These are phyloP conservation scores for Tinamus guttatus DNA, from an alignment of 2,113 vertebrate genomes.

Conservation along the genomic window DNA sequence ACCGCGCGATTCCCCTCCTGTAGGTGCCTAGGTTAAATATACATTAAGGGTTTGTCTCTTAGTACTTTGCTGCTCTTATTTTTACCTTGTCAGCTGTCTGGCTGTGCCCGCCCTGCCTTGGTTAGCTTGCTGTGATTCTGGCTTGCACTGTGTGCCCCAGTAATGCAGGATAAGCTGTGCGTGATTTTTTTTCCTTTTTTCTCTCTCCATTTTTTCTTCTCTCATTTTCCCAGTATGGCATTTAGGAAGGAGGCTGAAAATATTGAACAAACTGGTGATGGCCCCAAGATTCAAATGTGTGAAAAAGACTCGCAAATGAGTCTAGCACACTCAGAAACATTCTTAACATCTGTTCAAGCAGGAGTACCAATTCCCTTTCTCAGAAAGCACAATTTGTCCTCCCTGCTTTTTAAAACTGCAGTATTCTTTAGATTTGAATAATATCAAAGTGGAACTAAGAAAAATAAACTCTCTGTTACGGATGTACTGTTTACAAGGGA, in stretches of 20 bases:
- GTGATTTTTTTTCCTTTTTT: not conserved
- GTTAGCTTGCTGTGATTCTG: constrained; percentile 17
- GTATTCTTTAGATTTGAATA: constrained; percentile 43
- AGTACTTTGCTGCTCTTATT: constrained; percentile 19
- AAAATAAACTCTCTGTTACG: constrained; percentile 15
- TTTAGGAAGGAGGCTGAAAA: constrained; percentile 65
- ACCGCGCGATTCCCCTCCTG: not conserved
- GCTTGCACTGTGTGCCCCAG: constrained; percentile 8
- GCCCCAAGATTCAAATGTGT: constrained; percentile 59
- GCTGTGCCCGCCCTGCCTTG: not conserved
- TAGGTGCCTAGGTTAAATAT: constrained; percentile 23
- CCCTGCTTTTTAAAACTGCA: constrained; percentile 47
- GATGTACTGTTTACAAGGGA: not conserved
- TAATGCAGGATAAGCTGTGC: not conserved
- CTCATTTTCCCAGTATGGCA: constrained; percentile 54
- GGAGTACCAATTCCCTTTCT: constrained; percentile 49
- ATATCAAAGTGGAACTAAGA: not conserved
- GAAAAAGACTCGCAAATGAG: constrained; percentile 70
- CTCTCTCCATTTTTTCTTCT: not conserved
- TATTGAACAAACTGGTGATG: constrained; percentile 67
- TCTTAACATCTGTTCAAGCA: constrained; percentile 69
- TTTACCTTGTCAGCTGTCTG: constrained; percentile 32
- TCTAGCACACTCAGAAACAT: constrained; percentile 67
- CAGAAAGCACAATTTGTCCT: constrained; percentile 66
- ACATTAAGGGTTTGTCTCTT: not conserved